A percentile compares a stretch with the other conserved stretches of the same genome.
Evolutionary conservation across 2,797 vertebrate genomes (phyloP).

Genomic region (Falco rusticolus): DNA sequence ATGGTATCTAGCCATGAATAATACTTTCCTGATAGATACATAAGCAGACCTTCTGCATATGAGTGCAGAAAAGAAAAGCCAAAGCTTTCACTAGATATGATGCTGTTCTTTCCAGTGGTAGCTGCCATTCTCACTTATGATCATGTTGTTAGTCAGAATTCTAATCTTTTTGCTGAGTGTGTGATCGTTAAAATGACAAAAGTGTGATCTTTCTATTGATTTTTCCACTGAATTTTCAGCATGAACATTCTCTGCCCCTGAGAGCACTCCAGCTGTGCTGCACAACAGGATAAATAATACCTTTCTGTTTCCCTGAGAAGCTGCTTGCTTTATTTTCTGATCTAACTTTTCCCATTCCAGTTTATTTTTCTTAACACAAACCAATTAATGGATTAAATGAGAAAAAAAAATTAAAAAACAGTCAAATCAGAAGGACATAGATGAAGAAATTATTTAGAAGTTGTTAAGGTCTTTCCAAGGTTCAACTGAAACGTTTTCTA

Average conservation of each 20-base stretch:
- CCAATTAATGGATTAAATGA: neutral
- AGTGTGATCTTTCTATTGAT: neutral
- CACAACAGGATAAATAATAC: neutral
- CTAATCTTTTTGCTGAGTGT: neutral
- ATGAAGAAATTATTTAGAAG: neutral
- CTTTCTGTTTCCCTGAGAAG: neutral
- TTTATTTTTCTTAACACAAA: neutral
- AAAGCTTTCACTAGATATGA: neutral
- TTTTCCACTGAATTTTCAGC: conserved; percentile 19
- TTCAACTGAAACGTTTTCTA: neutral
- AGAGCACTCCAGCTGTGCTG: neutral
- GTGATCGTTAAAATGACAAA: neutral
- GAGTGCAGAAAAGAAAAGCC: neutral
- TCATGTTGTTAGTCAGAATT: neutral
- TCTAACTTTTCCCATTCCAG: neutral
- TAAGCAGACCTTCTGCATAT: neutral
- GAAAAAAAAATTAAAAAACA: neutral
- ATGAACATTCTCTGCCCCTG: neutral
- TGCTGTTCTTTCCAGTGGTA: neutral
- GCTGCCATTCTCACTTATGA: neutral
- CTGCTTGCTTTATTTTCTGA: neutral
- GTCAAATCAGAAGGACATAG: neutral
- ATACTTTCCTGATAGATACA: neutral
- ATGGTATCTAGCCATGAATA: neutral
- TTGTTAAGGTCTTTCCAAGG: neutral